Evolutionary conservation across 2,113 vertebrate species (phyloP).

Genomic region (Sphyrna mokarran): DNA sequence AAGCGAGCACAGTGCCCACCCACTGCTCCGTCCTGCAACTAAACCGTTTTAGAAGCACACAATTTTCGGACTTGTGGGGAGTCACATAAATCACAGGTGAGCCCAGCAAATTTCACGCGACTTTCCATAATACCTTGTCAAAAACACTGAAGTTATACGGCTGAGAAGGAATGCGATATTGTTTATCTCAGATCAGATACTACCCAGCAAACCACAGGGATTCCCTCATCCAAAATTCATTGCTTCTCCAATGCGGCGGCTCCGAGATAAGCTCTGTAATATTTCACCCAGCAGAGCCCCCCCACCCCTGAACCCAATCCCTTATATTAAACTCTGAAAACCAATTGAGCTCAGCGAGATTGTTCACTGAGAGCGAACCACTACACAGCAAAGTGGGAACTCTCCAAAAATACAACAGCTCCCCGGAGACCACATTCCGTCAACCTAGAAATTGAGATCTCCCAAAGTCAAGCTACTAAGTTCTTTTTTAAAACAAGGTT

Average conservation of each 20-base stretch:
- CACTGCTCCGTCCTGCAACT: neutral
- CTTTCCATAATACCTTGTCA: neutral
- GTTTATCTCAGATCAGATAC: neutral
- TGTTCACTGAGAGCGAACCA: neutral
- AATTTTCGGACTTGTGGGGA: neutral
- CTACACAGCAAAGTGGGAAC: neutral
- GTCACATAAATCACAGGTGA: neutral
- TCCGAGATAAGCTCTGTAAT: neutral
- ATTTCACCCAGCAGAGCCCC: neutral
- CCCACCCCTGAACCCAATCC: neutral
- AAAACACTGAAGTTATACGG: neutral
- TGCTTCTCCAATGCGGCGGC: neutral
- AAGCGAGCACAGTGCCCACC: too few species aligned
- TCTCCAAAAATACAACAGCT: neutral
- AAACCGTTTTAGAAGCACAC: neutral
- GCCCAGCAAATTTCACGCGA: neutral
- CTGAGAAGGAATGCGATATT: neutral
- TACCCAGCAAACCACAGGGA: neutral
- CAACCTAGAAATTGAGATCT: neutral
- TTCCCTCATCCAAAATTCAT: neutral
- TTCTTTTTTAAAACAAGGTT: neutral
- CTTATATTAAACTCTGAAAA: conserved; percentile 1
- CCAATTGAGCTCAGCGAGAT: neutral
- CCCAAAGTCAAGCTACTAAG: neutral
- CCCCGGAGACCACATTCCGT: neutral